Conservation (phyloP, 2,888 invertebrate genomes). For the Nephrotoma guestfalica region DNA sequence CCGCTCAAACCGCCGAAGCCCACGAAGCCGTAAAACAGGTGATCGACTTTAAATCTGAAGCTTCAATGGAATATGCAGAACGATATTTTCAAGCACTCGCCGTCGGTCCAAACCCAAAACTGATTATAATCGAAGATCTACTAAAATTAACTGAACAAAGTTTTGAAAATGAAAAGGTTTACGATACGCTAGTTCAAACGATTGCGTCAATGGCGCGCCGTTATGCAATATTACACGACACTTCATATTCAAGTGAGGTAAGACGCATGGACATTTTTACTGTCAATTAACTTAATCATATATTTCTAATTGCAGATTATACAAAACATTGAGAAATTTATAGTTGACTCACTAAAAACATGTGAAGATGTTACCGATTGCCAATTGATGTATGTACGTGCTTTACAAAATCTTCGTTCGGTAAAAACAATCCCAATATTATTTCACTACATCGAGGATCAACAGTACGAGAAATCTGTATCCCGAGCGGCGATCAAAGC, state of each 20-base stretch:
- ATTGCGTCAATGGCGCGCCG: constrained; percentile 44
- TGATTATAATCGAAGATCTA: constrained; percentile 29
- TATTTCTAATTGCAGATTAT: constrained; percentile 19
- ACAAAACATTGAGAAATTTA: constrained; percentile 26
- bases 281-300: not conserved
- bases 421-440: constrained; percentile 43
- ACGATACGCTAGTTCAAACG: constrained; percentile 51
- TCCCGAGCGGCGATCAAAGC: constrained; percentile 55
- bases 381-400: constrained; percentile 44
- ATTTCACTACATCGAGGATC: constrained; percentile 37
- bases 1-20: constrained; percentile 49
- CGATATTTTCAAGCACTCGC: constrained; percentile 61
- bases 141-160: not conserved
- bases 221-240: constrained; percentile 24
- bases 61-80: constrained; percentile 43
- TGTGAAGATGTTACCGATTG: constrained; percentile 41
- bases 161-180: constrained; percentile 25
- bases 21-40: constrained; percentile 53
- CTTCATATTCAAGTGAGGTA: constrained; percentile 9
- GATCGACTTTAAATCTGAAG: constrained; percentile 37
- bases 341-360: constrained; percentile 29
- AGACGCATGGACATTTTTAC: not conserved
- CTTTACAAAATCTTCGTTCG: constrained; percentile 53
- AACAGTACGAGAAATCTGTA: constrained; percentile 32
- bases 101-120: constrained; percentile 47